Conservation (phyloP, 2,797 vertebrate species). For the Hyperoplus immaculatus region DNA sequence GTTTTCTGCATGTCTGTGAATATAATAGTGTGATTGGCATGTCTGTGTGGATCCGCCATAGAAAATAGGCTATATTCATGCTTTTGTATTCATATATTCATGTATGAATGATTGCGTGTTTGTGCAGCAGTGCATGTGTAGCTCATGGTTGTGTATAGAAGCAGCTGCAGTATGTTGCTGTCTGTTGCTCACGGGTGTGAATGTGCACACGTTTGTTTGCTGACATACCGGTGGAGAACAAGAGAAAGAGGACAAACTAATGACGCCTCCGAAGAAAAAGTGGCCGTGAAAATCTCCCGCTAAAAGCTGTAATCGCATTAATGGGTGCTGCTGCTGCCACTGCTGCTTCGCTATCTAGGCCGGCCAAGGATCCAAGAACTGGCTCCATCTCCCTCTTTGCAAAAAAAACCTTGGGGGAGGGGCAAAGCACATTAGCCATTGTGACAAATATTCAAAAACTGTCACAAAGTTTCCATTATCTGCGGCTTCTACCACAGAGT, state of each 20-base stretch:
- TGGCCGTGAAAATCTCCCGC: conserved; percentile 75
- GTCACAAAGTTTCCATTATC: conserved; percentile 59
- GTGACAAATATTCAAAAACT: conserved; percentile 58
- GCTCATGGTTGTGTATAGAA: background rate
- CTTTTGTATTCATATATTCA: conserved; percentile 38
- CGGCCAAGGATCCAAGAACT: conserved; percentile 65
- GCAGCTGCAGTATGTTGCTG: background rate
- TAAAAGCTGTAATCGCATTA: conserved; percentile 84
- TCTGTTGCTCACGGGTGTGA: conserved; percentile 35
- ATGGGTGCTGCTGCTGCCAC: conserved; percentile 59
- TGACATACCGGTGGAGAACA: conserved; percentile 45
- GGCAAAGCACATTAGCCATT: conserved; percentile 52
- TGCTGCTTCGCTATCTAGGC: conserved; percentile 66
- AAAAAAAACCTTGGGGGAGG: conserved; percentile 52
- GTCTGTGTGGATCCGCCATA: conserved; percentile 8
- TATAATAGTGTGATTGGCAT: conserved; percentile 16
- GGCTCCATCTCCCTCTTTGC: conserved; percentile 40
- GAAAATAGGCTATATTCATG: conserved; percentile 14
- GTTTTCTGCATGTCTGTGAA: conserved; percentile 20
- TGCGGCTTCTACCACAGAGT: conserved; percentile 33
- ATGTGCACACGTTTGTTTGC: conserved; percentile 54
- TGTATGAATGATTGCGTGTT: background rate
- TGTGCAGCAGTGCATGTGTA: background rate
- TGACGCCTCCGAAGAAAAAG: conserved; percentile 70
- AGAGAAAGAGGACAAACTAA: conserved; percentile 68